Evolutionary conservation across 2,113 vertebrate species (phyloP).

Genomic region (Orycteropus afer): DNA sequence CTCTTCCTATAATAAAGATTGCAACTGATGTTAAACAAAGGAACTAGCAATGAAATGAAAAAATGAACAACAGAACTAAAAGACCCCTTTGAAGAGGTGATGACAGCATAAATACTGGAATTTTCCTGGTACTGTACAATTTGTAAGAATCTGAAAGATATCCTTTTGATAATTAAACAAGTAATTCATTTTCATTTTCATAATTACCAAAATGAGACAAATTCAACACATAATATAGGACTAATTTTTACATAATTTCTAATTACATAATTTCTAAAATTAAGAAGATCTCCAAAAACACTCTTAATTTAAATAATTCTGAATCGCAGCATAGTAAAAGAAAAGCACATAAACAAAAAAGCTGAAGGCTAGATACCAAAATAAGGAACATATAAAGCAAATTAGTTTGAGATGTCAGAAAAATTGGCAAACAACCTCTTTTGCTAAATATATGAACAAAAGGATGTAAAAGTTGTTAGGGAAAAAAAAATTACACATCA

Average conservation of each 20-base stretch:
- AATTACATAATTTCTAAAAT: conserved; percentile 15
- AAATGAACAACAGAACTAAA: not conserved
- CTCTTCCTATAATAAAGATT: not conserved
- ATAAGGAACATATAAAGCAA: conserved; percentile 4
- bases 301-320: conserved; percentile 58
- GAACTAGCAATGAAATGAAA: not conserved
- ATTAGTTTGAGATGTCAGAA: conserved; percentile 14
- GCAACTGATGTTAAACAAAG: not conserved
- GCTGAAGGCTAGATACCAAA: not conserved
- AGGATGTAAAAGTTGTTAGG: conserved; percentile 20
- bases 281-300: not conserved
- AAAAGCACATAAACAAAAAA: not conserved
- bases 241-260: not conserved
- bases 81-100: not conserved
- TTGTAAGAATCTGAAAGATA: not conserved
- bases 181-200: conserved; percentile 27
- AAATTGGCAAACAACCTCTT: conserved; percentile 34
- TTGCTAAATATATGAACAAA: conserved; percentile 3
- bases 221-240: not conserved
- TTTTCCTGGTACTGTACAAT: not conserved
- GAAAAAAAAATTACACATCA: not conserved
- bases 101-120: not conserved
- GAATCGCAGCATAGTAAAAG: conserved; percentile 9
- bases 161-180: conserved; percentile 8
- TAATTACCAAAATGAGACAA: conserved; percentile 39